Percentiles rank a stretch among this genome's conserved stretches.
Conservation (phyloP, 2,888 invertebrate species). For the Bembecia ichneumoniformis region DNA sequence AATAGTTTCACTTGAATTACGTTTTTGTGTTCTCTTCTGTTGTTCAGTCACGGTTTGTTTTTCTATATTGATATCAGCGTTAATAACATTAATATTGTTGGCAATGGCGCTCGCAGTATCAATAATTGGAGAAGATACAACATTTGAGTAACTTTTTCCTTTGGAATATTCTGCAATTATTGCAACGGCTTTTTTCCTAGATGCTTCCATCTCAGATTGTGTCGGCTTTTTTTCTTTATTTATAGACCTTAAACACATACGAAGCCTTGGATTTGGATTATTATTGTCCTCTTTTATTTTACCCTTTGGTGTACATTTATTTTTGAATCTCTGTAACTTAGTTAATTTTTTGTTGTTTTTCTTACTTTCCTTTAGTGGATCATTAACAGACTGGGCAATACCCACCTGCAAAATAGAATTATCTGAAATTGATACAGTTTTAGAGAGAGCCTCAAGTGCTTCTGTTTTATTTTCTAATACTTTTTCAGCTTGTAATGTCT, state of each 20-base stretch:
- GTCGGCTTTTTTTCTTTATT: constrained; percentile 11
- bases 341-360: constrained; percentile 21
- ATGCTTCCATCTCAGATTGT: constrained; percentile 15
- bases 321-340: constrained; percentile 37
- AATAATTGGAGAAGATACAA: background rate
- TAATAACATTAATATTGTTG: background rate
- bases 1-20: constrained; percentile 16
- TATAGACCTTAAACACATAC: constrained; percentile 7
- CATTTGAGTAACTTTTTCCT: background rate
- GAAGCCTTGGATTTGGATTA: constrained; percentile 12
- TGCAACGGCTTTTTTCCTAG: constrained; percentile 34
- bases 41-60: background rate
- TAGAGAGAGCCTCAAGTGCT: background rate
- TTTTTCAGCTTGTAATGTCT: background rate
- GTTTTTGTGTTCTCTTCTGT: constrained; percentile 15
- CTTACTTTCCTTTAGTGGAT: background rate
- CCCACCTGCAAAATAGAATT: background rate
- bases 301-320: constrained; percentile 33
- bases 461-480: background rate
- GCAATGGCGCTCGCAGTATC: no score
- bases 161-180: constrained; percentile 32
- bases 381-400: background rate
- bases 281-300: constrained; percentile 32
- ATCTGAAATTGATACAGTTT: background rate
- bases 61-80: background rate